Conservation (phyloP, 2,797 vertebrate species). For the Fratercula arctica region DNA sequence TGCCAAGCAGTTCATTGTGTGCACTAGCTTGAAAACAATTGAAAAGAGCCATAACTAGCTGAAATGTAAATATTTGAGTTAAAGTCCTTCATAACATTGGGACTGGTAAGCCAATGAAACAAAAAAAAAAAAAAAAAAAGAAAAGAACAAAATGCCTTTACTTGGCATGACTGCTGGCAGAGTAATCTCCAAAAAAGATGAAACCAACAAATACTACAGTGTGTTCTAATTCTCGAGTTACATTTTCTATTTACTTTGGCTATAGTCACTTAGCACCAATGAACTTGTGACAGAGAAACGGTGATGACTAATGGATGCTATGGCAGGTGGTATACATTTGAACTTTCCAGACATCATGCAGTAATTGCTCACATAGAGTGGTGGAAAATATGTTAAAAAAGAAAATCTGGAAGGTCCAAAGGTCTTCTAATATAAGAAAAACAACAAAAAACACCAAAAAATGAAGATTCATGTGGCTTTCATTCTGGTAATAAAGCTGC, state of each 20-base stretch:
- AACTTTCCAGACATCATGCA: constrained; percentile 24
- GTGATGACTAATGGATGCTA: constrained; percentile 7
- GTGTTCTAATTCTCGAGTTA: not conserved
- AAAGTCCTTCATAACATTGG: not conserved
- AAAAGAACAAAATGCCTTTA: not conserved
- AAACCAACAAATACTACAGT: not conserved
- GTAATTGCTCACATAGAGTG: not conserved
- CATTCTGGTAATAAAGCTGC: constrained; percentile 33
- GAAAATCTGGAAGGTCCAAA: not conserved
- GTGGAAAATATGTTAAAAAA: not conserved
- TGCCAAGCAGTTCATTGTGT: not conserved
- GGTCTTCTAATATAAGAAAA: not conserved
- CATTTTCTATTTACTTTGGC: constrained; percentile 9
- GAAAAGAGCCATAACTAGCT: not conserved
- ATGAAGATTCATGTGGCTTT: constrained; percentile 20
- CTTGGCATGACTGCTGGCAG: not conserved
- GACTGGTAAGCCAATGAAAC: not conserved
- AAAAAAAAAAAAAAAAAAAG: not conserved
- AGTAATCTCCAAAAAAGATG: not conserved
- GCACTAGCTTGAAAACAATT: not conserved
- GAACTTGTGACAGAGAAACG: not conserved
- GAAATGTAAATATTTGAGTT: constrained; percentile 11
- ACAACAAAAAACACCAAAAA: not conserved
- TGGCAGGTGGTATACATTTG: constrained; percentile 37
- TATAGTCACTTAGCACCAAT: not conserved